Evolutionary conservation across 2,888 invertebrate species (phyloP).

Genomic region (Alcis repandata): DNA sequence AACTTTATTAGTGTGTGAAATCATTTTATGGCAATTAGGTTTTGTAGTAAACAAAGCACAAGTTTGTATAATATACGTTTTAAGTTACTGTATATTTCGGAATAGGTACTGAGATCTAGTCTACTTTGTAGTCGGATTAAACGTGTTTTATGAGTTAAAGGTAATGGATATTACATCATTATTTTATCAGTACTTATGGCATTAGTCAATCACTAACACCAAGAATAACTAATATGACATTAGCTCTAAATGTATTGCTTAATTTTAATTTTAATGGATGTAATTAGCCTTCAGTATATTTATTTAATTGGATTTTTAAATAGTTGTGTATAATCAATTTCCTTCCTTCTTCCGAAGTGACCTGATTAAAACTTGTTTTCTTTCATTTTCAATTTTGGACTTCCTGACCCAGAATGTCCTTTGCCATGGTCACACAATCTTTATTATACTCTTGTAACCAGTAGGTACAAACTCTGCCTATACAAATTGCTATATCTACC

Average conservation of each 20-base stretch:
- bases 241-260: constrained; percentile 1
- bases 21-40: background rate
- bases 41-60: no score
- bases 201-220: no score
- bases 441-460: constrained; percentile 6
- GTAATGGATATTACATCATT: background rate
- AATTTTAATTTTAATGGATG: constrained; percentile 2
- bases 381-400: constrained; percentile 14
- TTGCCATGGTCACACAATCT: constrained; percentile 21
- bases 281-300: background rate
- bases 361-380: constrained; percentile 24
- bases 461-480: background rate
- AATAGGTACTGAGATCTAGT: no score
- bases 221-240: no score
- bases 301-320: constrained; percentile 5
- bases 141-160: background rate
- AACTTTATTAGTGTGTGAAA: background rate
- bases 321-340: constrained; percentile 13
- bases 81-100: no score
- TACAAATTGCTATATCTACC: no score
- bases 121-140: background rate
- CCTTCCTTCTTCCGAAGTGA: constrained; percentile 30
- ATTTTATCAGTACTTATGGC: background rate
- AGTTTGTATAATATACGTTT: no score
- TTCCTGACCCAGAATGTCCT: constrained; percentile 17